Conservation (phyloP, 2,797 vertebrate genomes). For the Tolypeutes matacus region DNA sequence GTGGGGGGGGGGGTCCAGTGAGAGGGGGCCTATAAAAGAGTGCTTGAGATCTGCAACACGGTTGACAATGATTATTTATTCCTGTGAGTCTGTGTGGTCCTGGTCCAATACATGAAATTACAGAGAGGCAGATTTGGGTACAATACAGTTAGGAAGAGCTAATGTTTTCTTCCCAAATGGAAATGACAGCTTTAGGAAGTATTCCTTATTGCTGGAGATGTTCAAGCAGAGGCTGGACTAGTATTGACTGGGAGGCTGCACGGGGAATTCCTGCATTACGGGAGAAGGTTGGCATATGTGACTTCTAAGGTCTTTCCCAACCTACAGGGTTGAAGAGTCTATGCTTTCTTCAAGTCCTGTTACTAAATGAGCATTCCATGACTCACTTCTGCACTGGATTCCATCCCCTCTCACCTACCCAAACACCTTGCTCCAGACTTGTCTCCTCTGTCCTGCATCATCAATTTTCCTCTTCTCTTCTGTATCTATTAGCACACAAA, state of each 20-base stretch:
- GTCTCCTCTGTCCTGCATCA: background rate
- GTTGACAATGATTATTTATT: background rate
- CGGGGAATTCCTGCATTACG: background rate
- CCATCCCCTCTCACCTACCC: background rate
- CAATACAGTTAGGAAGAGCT: background rate
- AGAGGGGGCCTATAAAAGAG: background rate
- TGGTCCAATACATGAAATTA: background rate
- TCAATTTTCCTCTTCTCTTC: background rate
- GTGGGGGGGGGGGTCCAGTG: conserved; percentile 43
- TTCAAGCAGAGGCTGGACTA: background rate
- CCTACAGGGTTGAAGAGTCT: background rate
- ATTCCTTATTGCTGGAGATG: conserved; percentile 7
- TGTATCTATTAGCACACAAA: background rate
- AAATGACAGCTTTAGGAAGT: background rate
- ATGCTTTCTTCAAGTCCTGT: background rate
- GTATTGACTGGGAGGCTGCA: background rate
- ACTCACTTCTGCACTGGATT: background rate
- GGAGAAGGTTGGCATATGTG: background rate
- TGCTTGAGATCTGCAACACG: background rate
- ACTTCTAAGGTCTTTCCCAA: background rate
- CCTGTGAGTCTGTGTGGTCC: background rate
- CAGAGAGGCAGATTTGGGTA: background rate
- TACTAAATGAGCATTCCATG: background rate
- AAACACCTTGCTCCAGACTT: background rate
- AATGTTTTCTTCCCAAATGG: background rate